Evolutionary conservation across 2,113 vertebrate genomes (phyloP).

Genomic region (Oceanodroma tethys): DNA sequence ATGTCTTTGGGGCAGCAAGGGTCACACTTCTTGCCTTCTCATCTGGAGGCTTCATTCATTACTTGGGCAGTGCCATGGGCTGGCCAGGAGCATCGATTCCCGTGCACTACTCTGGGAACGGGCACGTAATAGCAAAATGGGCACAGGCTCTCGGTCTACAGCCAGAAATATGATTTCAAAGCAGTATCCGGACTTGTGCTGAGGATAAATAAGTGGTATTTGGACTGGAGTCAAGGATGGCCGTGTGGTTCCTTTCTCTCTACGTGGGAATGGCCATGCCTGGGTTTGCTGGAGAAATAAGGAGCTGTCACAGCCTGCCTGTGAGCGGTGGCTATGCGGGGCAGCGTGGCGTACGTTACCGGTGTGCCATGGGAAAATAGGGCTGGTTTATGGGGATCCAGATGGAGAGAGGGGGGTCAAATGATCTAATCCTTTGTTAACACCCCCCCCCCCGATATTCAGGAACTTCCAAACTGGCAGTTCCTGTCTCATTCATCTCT

Average conservation of each 20-base stretch:
- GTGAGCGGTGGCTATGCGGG: rapidly evolving
- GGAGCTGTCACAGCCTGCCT: neutral
- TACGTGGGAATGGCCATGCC: rapidly evolving
- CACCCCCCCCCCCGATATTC: rapidly evolving
- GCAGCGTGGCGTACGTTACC: rapidly evolving
- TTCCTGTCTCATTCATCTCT: neutral
- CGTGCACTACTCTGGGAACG: rapidly evolving
- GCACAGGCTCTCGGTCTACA: rapidly evolving
- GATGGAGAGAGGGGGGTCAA: neutral
- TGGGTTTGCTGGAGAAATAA: neutral
- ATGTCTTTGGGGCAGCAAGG: neutral
- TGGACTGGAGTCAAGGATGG: neutral
- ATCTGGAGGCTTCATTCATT: neutral
- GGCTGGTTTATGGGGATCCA: neutral
- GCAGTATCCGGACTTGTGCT: neutral
- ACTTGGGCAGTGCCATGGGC: neutral
- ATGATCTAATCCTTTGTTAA: neutral
- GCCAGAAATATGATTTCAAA: neutral
- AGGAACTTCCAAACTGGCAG: neutral
- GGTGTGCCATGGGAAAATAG: rapidly evolving
- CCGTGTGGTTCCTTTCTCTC: neutral
- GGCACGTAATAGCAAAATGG: neutral
- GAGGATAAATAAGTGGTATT: neutral
- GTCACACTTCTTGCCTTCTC: neutral
- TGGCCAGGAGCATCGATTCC: neutral